Base-by-base conservation (phyloP, 2,797 vertebrate genomes). In the Oophaga sylvatica region DNA sequence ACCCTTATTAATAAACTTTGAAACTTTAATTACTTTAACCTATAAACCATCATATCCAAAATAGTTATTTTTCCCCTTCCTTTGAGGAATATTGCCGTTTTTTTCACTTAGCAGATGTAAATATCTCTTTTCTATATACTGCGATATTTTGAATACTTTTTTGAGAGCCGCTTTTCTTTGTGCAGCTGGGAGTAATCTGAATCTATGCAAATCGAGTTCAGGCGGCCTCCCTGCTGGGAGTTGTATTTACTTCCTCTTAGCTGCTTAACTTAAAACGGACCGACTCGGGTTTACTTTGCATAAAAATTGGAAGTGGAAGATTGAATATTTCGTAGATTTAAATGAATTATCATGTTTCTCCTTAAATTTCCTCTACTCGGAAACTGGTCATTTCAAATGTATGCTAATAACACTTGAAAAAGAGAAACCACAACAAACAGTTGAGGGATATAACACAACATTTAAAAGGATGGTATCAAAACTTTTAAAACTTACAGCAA, bases 101-200 rank as follows among this genome's bases (percentile, higher is more conserved):
- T 60, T 84, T 48, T 63, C 26, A 63, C 41, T 71, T 68, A 60
- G 81, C 75, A 17, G 63, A 80, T 88, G 87, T 84, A 80, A 80
- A 88, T 71, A 88, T 81, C 57, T 68, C n/a, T 87, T 83, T 77
- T 88, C 81, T 57, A 62, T 83, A 71, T 84, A 65, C 81, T 73
- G 81, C 56, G 15, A 73, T 80, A 84, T 65, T 81, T 73, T 81
- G 77, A 81, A 88, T 81, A 45, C 77, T 57, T 22, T 22, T 84
- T 73, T 73, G 77, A 88, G 77, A 85, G 62, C 59, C 35, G 76
- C 67, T 78, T 88, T 85, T 85, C 84, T 81, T 60, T 62, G 68
- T 85, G 83, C 87, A 88, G 87, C 87, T 88, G 87, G 78, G n/a
- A 88, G 87, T 75, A 88, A 67, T 85, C 87, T 76, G 60, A 81